Percentiles rank a stretch among this genome's conserved stretches.
Evolutionary conservation across 2,797 vertebrate genomes (phyloP).

Genomic region (Aeoliscus strigatus): DNA sequence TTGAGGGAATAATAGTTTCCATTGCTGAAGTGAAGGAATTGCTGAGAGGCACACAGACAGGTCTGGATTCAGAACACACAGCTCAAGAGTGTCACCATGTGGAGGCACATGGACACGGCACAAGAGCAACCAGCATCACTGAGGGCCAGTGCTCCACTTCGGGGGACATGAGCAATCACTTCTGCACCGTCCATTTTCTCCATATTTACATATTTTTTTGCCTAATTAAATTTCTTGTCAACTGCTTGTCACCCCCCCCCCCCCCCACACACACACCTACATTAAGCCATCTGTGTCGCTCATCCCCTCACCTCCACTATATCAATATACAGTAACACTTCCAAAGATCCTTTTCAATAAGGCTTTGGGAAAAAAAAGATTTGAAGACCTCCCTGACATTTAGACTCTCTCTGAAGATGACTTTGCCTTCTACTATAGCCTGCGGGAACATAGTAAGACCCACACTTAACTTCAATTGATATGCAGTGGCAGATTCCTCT

Average conservation of each 20-base stretch:
- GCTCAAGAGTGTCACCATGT: conserved; percentile 78
- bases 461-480: conserved; percentile 75
- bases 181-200: conserved; percentile 15
- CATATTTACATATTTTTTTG: conserved; percentile 15
- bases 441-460: conserved; percentile 75
- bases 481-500: conserved; percentile 68
- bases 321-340: conserved; percentile 55
- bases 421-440: conserved; percentile 76
- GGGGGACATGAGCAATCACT: conserved; percentile 17
- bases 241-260: too few species aligned
- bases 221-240: conserved; percentile 38
- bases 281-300: conserved; percentile 29
- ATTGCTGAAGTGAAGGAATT: conserved; percentile 66
- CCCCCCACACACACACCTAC: too few species aligned
- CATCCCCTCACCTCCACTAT: conserved; percentile 40
- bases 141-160: conserved; percentile 9
- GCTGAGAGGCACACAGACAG: conserved; percentile 37
- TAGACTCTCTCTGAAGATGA: conserved; percentile 77
- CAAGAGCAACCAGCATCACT: conserved; percentile 3
- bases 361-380: conserved; percentile 57
- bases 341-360: conserved; percentile 58
- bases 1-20: conserved; percentile 58
- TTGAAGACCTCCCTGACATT: conserved; percentile 78
- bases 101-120: conserved; percentile 36
- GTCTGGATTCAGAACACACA: conserved; percentile 36